phyloP scores from a whole-genome alignment of 2,888 invertebrate genomes.

The Heliconius aoede region DNA sequence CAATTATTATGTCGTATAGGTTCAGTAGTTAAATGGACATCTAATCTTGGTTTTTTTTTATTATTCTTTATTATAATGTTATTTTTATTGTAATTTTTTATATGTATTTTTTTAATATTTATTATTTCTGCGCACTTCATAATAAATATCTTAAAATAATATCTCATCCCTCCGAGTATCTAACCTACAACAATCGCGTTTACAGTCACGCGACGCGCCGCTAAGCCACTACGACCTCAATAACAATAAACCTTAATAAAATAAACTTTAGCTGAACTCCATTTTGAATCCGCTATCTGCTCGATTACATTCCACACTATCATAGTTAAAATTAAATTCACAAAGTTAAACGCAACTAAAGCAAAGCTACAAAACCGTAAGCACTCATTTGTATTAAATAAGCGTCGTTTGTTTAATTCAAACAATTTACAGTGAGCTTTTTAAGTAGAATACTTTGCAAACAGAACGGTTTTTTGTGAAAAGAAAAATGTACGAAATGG shows the following conservation, averaged over 20 bases:
- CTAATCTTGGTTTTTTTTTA: not conserved
- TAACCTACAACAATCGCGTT: not conserved
- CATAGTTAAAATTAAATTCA: not conserved
- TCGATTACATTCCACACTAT: slow-evolving; percentile 2
- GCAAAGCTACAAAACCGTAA: slow-evolving; percentile 22
- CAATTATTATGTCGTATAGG: slow-evolving; percentile 28
- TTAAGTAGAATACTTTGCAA: slow-evolving; percentile 17
- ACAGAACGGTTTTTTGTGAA: not conserved
- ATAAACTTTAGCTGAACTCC: not conserved
- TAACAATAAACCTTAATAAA: not conserved
- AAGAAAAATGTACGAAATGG: not conserved
- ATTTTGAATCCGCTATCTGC: not conserved
- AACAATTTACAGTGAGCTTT: slow-evolving; percentile 22
- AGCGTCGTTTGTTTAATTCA: slow-evolving; percentile 20
- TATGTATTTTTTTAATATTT: no score
- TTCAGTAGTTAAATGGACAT: not conserved
- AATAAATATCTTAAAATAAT: no score
- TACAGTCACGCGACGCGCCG: not conserved
- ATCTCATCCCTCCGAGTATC: not conserved
- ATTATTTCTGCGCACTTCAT: no score
- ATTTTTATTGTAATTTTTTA: no score
- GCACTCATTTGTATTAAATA: slow-evolving; percentile 22
- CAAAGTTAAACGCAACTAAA: slow-evolving; percentile 15
- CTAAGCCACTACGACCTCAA: not conserved
- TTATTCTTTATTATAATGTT: no score